Percentiles rank a stretch among this genome's conserved stretches.
Evolutionary conservation across 2,113 vertebrate species (phyloP).

Genomic region (Catharus bicknelli): DNA sequence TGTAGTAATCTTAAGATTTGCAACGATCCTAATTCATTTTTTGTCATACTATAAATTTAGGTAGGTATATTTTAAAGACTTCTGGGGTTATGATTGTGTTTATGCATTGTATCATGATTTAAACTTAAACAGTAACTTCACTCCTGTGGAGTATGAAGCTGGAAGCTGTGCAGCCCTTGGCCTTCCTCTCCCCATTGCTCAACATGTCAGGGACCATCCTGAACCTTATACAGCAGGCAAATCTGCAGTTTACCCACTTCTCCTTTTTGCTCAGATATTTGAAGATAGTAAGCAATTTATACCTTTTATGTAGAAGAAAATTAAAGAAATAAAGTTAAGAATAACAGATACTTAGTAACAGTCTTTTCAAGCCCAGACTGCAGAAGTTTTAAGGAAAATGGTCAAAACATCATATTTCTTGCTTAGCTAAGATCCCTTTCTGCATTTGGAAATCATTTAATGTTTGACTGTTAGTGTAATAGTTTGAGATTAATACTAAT

Average conservation of each 20-base stretch:
- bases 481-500: background rate
- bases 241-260: background rate
- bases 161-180: background rate
- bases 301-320: background rate
- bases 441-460: background rate
- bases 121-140: background rate
- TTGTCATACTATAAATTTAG: background rate
- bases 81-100: background rate
- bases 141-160: background rate
- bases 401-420: background rate
- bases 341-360: background rate
- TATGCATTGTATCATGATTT: background rate
- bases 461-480: background rate
- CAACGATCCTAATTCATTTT: background rate
- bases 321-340: background rate
- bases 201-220: rapidly evolving
- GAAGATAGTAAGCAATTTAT: background rate
- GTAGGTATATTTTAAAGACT: background rate
- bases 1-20: background rate
- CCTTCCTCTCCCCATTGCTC: background rate
- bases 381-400: background rate
- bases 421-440: background rate
- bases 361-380: background rate
- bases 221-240: background rate
- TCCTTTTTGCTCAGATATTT: background rate